Base-by-base conservation (phyloP, 2,113 vertebrate species). In the Chloropsis hardwickii region DNA sequence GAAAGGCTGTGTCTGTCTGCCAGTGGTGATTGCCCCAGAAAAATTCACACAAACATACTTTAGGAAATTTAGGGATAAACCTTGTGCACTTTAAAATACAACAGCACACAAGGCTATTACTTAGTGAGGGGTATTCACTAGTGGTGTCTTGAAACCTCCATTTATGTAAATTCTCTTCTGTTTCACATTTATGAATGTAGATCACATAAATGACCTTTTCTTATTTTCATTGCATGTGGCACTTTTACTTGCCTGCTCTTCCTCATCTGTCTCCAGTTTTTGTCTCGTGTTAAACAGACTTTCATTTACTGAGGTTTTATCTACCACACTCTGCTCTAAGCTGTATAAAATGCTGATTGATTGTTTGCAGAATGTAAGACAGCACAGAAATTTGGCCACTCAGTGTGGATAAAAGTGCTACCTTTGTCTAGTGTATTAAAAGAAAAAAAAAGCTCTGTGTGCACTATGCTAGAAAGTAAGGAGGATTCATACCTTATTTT, bases 401-500 rank as follows among this genome's bases (percentile, higher is more conserved):
- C n/a, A 25, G 6, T 53, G 45, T 69, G 33, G 85, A 76, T 83
- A 61, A 66, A 94, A 83, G 72, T 83, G 33, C 45, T 92, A 78
- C 74, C 54, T 48, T 84, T 82, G 81, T 86, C 73, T 64, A 56
- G 25, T 6, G 6, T 79, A 88, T 91, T 94, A 20, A 73, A 72
- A 72, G 73, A 21, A 45, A 35, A 51, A 33, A 58, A 57, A 58
- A 47, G 2, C 7, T 50, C 27, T 50, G 3, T 44, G 17, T 71
- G 39, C 2, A 10, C 92, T 88, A 6, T 95, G 25, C 66, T 95
- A 37, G 31, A 94, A 76, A 95, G 78, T 89, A 73, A 89, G 84
- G 24, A 73, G 62, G 72, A 85, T 95, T 97, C 48, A 85, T 91
- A 77, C 80, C 90, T 97, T 94, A 91, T 86, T 86, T 97, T 96